A percentile compares a stretch with the other conserved stretches of the same genome.
Evolutionary conservation across 2,113 vertebrate species (phyloP).

Genomic region (Dendrocopos noguchii): DNA sequence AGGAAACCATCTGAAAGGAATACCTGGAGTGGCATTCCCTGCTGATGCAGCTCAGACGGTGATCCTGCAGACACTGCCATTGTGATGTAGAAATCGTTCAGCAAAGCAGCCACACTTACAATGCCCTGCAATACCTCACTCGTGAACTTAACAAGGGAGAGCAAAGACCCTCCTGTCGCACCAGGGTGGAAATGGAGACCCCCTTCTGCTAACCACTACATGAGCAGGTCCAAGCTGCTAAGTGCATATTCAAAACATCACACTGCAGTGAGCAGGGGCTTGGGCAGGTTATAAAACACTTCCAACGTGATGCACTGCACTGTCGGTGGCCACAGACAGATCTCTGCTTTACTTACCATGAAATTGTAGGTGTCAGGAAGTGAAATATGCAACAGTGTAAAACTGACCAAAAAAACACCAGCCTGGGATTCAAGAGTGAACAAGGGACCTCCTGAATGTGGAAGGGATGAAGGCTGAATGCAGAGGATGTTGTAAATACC

Average conservation of each 20-base stretch:
- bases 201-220: not conserved
- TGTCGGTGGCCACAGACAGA: not conserved
- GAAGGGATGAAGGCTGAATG: not conserved
- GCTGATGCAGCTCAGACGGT: not conserved
- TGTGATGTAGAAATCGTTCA: not conserved
- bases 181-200: not conserved
- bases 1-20: not conserved
- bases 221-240: not conserved
- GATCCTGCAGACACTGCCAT: not conserved
- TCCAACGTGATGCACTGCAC: conserved; percentile 13
- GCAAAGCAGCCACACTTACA: not conserved
- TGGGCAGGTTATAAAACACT: not conserved
- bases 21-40: not conserved
- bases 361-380: conserved; percentile 17
- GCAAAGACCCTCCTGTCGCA: not conserved
- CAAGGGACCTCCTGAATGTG: not conserved
- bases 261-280: not conserved
- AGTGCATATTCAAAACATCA: not conserved
- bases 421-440: not conserved
- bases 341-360: not conserved
- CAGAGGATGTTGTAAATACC: not conserved
- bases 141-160: not conserved
- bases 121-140: not conserved
- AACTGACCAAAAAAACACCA: not conserved
- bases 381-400: not conserved